phyloP scores from a whole-genome alignment of 1,140 invertebrate genomes.

The Hycleus phaleratus region DNA sequence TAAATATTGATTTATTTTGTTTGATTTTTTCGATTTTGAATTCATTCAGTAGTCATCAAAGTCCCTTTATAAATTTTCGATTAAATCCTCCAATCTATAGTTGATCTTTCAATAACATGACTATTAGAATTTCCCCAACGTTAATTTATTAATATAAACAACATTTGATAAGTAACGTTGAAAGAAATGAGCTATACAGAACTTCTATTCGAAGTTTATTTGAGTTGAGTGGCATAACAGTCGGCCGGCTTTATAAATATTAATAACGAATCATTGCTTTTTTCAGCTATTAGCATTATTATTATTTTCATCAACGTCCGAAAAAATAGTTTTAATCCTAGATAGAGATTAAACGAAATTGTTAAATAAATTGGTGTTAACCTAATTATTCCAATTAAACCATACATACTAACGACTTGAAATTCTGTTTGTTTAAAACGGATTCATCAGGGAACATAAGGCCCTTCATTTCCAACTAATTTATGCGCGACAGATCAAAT shows the following conservation, averaged over 20 bases:
- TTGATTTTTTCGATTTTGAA: not conserved
- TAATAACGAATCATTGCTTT: slow-evolving; percentile 2
- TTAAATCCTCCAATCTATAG: not conserved
- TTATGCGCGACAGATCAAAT: no score
- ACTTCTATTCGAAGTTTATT: slow-evolving; percentile 4
- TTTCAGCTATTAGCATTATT: not conserved
- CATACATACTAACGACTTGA: no score
- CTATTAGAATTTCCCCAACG: slow-evolving; percentile 1
- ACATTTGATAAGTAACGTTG: slow-evolving; percentile 14
- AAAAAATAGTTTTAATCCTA: slow-evolving; percentile 4
- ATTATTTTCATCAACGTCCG: slow-evolving; percentile 2
- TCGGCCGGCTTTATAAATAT: slow-evolving; percentile 1
- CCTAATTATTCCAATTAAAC: no score
- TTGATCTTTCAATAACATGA: slow-evolving; percentile 5
- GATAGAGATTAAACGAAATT: not conserved
- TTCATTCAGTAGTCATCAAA: not conserved
- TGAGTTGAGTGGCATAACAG: not conserved
- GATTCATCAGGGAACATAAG: no score
- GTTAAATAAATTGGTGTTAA: slow-evolving; percentile 1
- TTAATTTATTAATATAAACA: slow-evolving; percentile 16
- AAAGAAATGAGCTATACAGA: slow-evolving; percentile 5
- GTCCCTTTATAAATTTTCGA: not conserved
- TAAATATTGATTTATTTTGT: slow-evolving; percentile 13
- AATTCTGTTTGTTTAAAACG: no score
- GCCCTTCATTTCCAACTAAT: no score